Evolutionary conservation across 2,797 vertebrate genomes (phyloP).

Genomic region (Hypotaenidia philippensis): DNA sequence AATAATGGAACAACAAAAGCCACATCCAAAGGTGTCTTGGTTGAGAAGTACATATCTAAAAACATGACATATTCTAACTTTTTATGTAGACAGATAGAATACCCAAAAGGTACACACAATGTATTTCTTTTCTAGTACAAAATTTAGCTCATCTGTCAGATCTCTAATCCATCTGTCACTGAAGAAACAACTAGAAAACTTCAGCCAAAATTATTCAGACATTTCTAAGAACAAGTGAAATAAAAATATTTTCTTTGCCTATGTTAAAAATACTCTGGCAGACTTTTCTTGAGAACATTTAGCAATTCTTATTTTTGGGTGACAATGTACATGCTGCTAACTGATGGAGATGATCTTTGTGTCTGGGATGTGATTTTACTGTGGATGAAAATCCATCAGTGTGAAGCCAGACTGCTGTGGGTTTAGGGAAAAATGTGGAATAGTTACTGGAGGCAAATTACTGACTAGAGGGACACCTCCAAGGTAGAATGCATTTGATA

Average conservation of each 20-base stretch:
- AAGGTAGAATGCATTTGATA: too few relatives aligned
- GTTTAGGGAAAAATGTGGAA: background rate
- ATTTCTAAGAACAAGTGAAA: slow-evolving; percentile 20
- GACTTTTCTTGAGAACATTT: background rate
- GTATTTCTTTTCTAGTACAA: background rate
- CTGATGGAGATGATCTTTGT: background rate
- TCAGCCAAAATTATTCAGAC: slow-evolving; percentile 24
- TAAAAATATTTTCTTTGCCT: slow-evolving; percentile 39
- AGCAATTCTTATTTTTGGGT: slow-evolving; percentile 4
- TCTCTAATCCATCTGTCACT: slow-evolving; percentile 29
- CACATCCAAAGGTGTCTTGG: background rate
- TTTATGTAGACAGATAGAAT: background rate
- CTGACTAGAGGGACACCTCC: too few relatives aligned
- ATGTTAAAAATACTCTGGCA: slow-evolving; percentile 17
- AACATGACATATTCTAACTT: background rate
- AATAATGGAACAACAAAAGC: background rate
- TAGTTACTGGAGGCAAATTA: too few relatives aligned
- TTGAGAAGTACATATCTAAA: background rate
- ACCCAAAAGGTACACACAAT: background rate
- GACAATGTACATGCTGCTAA: background rate
- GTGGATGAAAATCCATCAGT: background rate
- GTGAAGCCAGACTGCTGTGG: background rate
- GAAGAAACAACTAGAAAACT: background rate
- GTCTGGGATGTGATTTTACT: background rate
- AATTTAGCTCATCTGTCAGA: slow-evolving; percentile 24